phyloP scores from a whole-genome alignment of 2,888 invertebrate genomes.

The Hoplodrina blanda region DNA sequence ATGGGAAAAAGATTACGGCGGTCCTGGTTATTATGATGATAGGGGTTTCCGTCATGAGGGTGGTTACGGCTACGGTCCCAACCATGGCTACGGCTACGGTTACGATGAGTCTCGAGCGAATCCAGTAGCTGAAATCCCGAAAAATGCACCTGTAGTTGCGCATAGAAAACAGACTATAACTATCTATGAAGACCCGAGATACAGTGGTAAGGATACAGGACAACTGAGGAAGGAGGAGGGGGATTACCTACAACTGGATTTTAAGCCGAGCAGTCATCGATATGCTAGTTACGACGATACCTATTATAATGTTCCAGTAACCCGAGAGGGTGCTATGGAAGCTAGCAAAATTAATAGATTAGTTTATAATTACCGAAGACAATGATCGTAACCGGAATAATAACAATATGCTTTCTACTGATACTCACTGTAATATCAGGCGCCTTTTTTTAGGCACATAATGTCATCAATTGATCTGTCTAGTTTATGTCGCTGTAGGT shows the following conservation, averaged over 20 bases:
- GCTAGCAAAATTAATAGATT: conserved; percentile 88
- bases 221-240: conserved; percentile 83
- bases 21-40: conserved; percentile 85
- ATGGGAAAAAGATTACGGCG: conserved; percentile 81
- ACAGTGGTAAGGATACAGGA: conserved; percentile 82
- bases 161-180: conserved; percentile 88
- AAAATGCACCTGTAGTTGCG: conserved; percentile 82
- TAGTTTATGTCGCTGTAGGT: not conserved
- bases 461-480: not conserved
- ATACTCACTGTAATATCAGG: conserved; percentile 69
- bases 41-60: conserved; percentile 83
- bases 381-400: conserved; percentile 66
- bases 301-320: conserved; percentile 78
- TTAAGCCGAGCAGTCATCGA: conserved; percentile 85
- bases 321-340: conserved; percentile 79
- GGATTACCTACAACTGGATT: conserved; percentile 84
- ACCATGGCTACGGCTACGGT: conserved; percentile 84
- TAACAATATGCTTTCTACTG: conserved; percentile 70
- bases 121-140: conserved; percentile 80
- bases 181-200: conserved; percentile 88
- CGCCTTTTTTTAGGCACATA: not conserved
- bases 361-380: conserved; percentile 87
- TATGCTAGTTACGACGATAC: conserved; percentile 87
- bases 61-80: conserved; percentile 83
- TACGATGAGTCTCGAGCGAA: conserved; percentile 82